phyloP scores from a whole-genome alignment of 1,140 invertebrate genomes.

The Drosophila orosa region DNA sequence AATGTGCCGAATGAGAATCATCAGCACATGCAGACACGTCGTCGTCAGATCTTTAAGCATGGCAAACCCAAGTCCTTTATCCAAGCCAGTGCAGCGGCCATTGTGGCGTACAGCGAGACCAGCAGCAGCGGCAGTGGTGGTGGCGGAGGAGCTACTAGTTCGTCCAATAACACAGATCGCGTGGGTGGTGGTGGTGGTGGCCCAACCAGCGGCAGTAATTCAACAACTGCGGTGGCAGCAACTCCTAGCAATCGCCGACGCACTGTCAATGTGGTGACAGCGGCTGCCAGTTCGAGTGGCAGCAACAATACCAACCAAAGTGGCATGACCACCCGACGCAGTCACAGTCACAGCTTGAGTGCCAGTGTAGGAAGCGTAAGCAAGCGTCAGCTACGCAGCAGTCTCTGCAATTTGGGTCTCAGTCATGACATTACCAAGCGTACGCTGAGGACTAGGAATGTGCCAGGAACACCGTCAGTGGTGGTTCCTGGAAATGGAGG shows the following conservation, averaged over 20 bases:
- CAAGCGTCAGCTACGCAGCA: slow-evolving; percentile 76
- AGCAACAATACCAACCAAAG: too few species aligned
- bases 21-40: slow-evolving; percentile 68
- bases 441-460: slow-evolving; percentile 71
- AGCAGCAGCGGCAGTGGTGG: slow-evolving; percentile 1
- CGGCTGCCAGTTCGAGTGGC: slow-evolving; percentile 17
- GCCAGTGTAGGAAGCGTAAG: slow-evolving; percentile 32
- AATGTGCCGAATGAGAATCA: slow-evolving; percentile 81
- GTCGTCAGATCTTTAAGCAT: slow-evolving; percentile 62
- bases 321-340: slow-evolving; percentile 64
- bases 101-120: slow-evolving; percentile 44
- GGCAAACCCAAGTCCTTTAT: slow-evolving; percentile 55
- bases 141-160: not conserved
- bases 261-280: slow-evolving; percentile 23
- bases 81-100: slow-evolving; percentile 40
- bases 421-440: slow-evolving; percentile 64
- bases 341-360: slow-evolving; percentile 61
- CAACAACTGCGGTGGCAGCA: not conserved
- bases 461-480: slow-evolving; percentile 24
- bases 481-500: slow-evolving; percentile 11
- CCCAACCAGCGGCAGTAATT: slow-evolving; percentile 6
- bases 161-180: not conserved
- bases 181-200: slow-evolving; percentile 3
- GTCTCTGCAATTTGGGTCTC: slow-evolving; percentile 43
- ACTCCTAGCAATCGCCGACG: slow-evolving; percentile 14